Base-by-base conservation (phyloP, 2,113 vertebrate species). In the Hippopotamus amphibius region DNA sequence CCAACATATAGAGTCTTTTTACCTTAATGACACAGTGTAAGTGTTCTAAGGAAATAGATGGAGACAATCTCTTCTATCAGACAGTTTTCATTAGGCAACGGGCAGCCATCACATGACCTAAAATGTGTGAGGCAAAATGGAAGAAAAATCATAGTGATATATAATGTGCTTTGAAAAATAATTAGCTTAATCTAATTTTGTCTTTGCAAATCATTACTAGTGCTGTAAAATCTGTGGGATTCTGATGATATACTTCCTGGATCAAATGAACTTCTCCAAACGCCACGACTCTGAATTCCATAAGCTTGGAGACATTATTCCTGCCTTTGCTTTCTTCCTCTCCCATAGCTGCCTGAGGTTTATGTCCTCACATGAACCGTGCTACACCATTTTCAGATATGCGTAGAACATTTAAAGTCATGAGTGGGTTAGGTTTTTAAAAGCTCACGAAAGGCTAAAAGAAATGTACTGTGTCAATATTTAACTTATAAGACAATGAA, bases 241-340 rank as follows among this genome's bases (percentile, higher is more conserved):
- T 1, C 0, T 26, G 30, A 6, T 33, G 37, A 30, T 15, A 30
- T 15, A 33, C 3, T 33, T 22, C 13, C 7, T 21, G 13, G 1
- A 37, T 53, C 22, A 12, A 28, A 69, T 22, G 4, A 4, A 37
- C 71, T 28, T 55, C 46, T 71, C 12, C 22, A 66, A 24, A 30
- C 11, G 19, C 22, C 17, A 0, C 37, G 30, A 28, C 43, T 68
- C 33, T 13, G 6, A 22, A 77, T 26, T 24, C 30, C 5, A 0
- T 6, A 13, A 66, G 4, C 16, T 15, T 3, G 17, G 30, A 1
- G 0, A 66, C 7, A 3, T n/a, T 71, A 3, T n/a, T 30, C 33
- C 4, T 11, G 0, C 0, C 0, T n/a, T 59, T n/a, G 5, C 0
- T 48, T 33, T 19, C 43, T 57, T 77, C 41, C 13, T 41, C 16